Evolutionary conservation across 2,113 vertebrate species (phyloP).

Genomic region (Synchiropus splendidus): DNA sequence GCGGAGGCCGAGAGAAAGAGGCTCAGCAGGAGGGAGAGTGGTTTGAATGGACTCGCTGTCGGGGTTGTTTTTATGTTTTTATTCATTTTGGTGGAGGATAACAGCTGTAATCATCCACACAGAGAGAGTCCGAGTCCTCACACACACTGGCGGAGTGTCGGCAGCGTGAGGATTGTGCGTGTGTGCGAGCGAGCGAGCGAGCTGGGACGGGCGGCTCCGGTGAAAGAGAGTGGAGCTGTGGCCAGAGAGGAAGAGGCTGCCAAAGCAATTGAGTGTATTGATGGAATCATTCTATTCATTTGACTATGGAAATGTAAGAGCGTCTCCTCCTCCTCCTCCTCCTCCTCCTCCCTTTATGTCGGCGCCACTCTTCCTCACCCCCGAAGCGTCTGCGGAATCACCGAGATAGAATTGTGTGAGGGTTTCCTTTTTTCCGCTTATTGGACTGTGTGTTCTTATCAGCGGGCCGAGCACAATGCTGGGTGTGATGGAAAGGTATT

Average conservation of each 20-base stretch:
- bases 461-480: slow-evolving; percentile 60
- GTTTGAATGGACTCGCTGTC: slow-evolving; percentile 53
- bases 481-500: slow-evolving; percentile 64
- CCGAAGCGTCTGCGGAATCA: slow-evolving; percentile 37
- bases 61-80: slow-evolving; percentile 43
- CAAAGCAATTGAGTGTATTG: slow-evolving; percentile 25
- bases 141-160: neutral
- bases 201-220: no score
- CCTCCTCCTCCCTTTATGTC: slow-evolving; percentile 38
- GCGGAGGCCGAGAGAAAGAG: slow-evolving; percentile 31
- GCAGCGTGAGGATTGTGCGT: no score
- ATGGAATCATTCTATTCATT: slow-evolving; percentile 52
- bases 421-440: slow-evolving; percentile 53
- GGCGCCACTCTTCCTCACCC: slow-evolving; percentile 25
- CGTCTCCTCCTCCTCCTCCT: slow-evolving; percentile 18
- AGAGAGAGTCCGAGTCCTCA: slow-evolving; percentile 20
- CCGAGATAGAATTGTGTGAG: slow-evolving; percentile 59
- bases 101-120: slow-evolving; percentile 62
- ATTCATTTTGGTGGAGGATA: slow-evolving; percentile 49
- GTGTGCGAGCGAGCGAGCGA: no score
- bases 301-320: slow-evolving; percentile 53
- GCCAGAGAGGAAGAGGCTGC: no score
- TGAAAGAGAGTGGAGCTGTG: no score
- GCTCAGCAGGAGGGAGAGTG: slow-evolving; percentile 52
- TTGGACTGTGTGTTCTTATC: slow-evolving; percentile 66